Base-by-base conservation (phyloP, 1,140 invertebrate genomes). In the Harlomillsia oculata region DNA sequence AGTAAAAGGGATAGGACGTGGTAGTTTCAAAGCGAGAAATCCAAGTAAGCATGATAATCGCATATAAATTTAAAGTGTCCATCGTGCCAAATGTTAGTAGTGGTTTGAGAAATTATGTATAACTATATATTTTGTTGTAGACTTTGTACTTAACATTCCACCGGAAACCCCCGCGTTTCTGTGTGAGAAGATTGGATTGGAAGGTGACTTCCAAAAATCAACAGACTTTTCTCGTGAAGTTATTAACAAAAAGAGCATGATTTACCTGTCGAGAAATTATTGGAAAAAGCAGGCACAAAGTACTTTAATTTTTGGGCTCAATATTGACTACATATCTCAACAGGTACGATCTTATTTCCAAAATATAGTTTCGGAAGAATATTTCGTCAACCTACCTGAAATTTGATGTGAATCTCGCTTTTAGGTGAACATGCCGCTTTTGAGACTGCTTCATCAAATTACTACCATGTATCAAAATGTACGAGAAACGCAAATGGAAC, bases 391-490 rank as follows among this genome's bases (percentile, higher is more conserved):
- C n/a, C n/a, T n/a, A n/a, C n/a, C n/a, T n/a, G n/a, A n/a, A n/a
- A n/a, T n/a, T 45, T 51, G 6, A 13, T 51, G 18, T 25, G 5
- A 34, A 30, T 61, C 37, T 50, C 34, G n/a, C n/a, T 45, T 52
- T 56, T 34, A 84, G 77, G 83, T 92, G 6, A 97, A 97, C 69
- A 96, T 97, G 91, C 91, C 93, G 0, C 72, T 98, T 32, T 72
- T 98, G 21, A 75, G 94, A 52, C 76, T 98, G 21, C 75, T 97
- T 34, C 91, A 97, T 76, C 94, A 98, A 74, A 93, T 98, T 62
- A 89, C 85, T 62, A 94, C 92, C 59, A 95, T 97, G 89, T 94
- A 96, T 73, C 89, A 93, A 72, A 97, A 96, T 74, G 89, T 95
- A 4, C 90, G 92, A 68, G 89, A 94, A 68, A 95, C 92, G 1